Evolutionary conservation across 2,888 invertebrate species (phyloP), one percentile per base, ranked within the genome.

Genomic region (Nudaria mundana): DNA sequence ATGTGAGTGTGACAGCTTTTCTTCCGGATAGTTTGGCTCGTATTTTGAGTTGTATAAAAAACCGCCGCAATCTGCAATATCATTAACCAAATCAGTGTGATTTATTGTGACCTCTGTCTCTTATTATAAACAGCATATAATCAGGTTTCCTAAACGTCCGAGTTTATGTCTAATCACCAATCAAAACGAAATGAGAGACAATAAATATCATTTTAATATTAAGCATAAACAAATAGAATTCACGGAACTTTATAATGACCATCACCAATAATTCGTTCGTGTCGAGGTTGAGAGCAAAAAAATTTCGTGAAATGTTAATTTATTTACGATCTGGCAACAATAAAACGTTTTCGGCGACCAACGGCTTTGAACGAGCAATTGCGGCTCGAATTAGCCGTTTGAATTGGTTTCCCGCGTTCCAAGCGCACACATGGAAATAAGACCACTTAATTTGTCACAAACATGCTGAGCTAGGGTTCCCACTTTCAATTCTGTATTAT

Each of bases 301-400:
- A 60, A 54, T 44, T 54, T 45, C 36, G 48, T 67, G 45, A 48
- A 46, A 50, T 42, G 55, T 57, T 74, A 76, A 76, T 75, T 71
- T 76, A 81, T 81, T 81, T 79, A 80, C 67, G 60, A 77, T 57
- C 74, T 74, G 76, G 62, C 70, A 71, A 66, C 60, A 55, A 60
- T 71, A 64, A 69, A 66, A 56, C 55, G 56, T 48, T 55, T 60
- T 52, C 44, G 55, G 48, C 60, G 16, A 20, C 32, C 13, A 20
- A 24, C 52, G 48, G 61, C 62, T 58, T 54, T 63, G 68, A 67
- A 63, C 56, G 53, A 58, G 62, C 63, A 63, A 61, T 66, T 63
- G 57, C 54, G 51, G 62, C 75, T 81, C 77, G 78, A 84, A 84
- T 84, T 84, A 83, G 81, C 81, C 77, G 68, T 78, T 81, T 72